Conservation (phyloP, 2,797 vertebrate genomes). For the Paramormyrops hopkinsi region DNA sequence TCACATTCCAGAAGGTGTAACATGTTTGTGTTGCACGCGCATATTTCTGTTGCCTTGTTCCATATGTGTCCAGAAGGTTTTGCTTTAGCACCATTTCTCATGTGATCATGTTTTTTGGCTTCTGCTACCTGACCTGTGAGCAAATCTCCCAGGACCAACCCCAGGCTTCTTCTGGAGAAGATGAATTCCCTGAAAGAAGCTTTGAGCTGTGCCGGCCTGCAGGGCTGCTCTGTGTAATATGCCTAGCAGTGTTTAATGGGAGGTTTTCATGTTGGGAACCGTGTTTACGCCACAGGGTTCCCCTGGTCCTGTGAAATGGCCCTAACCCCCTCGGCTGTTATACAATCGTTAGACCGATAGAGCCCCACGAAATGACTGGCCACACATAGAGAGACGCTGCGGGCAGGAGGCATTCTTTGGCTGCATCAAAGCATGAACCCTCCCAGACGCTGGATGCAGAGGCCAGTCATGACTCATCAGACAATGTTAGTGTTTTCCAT, state of each 20-base stretch:
- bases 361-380: not conserved
- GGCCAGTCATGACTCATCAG: not conserved
- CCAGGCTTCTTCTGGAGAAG: conserved; percentile 22
- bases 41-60: not conserved
- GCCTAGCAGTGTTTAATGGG: not conserved
- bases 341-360: not conserved
- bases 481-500: not conserved
- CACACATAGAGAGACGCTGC: not conserved
- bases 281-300: not conserved
- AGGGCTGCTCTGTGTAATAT: not conserved
- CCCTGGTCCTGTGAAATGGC: not conserved
- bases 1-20: not conserved
- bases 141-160: not conserved
- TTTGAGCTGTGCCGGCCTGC: not conserved
- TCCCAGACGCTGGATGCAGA: not conserved
- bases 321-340: not conserved
- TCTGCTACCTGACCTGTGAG: not conserved
- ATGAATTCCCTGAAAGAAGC: not conserved
- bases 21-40: not conserved
- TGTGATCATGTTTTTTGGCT: not conserved
- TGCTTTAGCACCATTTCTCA: not conserved
- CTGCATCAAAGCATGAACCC: not conserved
- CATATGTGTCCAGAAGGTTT: not conserved
- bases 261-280: not conserved
- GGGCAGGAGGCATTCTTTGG: not conserved